Evolutionary conservation across 2,888 invertebrate species (phyloP).

Genomic region (Rosalia funebris): DNA sequence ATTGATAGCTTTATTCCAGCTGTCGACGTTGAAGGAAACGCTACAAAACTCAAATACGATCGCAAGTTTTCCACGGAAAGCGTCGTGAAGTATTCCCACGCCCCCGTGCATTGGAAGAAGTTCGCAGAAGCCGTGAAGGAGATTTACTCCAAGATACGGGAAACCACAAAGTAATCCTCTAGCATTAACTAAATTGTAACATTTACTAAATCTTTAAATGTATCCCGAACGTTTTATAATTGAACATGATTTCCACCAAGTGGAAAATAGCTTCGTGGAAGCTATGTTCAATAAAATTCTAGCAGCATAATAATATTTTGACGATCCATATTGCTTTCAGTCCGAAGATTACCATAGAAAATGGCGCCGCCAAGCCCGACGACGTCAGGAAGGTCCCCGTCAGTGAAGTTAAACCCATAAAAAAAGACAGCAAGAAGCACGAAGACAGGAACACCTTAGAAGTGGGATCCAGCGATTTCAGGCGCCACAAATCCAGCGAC

Average conservation of each 20-base stretch:
- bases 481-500: slow-evolving; percentile 50
- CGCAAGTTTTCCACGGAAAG: slow-evolving; percentile 62
- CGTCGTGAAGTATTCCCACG: slow-evolving; percentile 56
- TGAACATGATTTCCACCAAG: no score
- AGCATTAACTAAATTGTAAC: neutral
- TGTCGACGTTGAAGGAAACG: slow-evolving; percentile 69
- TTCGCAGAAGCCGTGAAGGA: slow-evolving; percentile 55
- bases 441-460: slow-evolving; percentile 56
- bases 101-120: slow-evolving; percentile 56
- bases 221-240: neutral
- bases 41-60: slow-evolving; percentile 67
- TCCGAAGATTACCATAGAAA: slow-evolving; percentile 62
- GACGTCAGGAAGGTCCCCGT: slow-evolving; percentile 50
- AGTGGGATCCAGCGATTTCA: slow-evolving; percentile 50
- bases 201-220: slow-evolving; percentile 4
- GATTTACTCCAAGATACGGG: slow-evolving; percentile 57
- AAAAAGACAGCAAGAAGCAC: slow-evolving; percentile 54
- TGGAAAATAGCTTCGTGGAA: no score
- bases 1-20: no score
- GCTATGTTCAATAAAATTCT: no score
- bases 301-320: no score
- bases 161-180: slow-evolving; percentile 53
- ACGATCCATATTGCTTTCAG: slow-evolving; percentile 52
- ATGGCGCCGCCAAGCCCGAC: slow-evolving; percentile 53
- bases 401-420: slow-evolving; percentile 56